Percentiles rank a stretch among this genome's conserved stretches.
Evolutionary conservation across 2,888 invertebrate species (phyloP).

Genomic region (Pachydiplax longipennis): DNA sequence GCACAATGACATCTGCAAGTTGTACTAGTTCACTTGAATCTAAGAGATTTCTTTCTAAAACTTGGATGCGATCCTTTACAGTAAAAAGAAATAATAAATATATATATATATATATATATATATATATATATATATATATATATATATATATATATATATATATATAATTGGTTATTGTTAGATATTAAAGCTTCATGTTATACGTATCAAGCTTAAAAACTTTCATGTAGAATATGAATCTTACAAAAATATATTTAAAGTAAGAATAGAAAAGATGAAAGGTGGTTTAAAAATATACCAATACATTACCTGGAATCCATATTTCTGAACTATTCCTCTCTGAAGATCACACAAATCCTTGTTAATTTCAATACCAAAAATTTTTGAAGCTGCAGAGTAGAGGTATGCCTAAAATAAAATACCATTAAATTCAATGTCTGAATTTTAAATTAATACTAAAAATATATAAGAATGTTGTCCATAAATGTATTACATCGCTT

Average conservation of each 20-base stretch:
- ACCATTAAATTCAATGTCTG: too few relatives aligned
- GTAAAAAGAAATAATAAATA: too few relatives aligned
- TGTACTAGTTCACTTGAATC: constrained; percentile 64
- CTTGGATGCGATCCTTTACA: constrained; percentile 61
- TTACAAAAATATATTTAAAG: not conserved
- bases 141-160: too few relatives aligned
- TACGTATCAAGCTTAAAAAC: not conserved
- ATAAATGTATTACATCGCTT: too few relatives aligned
- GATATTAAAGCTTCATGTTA: too few relatives aligned
- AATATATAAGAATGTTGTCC: too few relatives aligned
- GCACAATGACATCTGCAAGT: constrained; percentile 67
- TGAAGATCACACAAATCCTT: constrained; percentile 70
- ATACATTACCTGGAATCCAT: constrained; percentile 54
- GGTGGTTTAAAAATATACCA: not conserved
- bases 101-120: too few relatives aligned
- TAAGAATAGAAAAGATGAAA: not conserved
- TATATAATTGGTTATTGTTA: too few relatives aligned
- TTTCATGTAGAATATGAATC: not conserved
- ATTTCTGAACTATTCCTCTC: constrained; percentile 65
- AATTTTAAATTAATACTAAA: too few relatives aligned
- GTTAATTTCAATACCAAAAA: constrained; percentile 76
- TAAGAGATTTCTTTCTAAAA: constrained; percentile 68
- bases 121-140: too few relatives aligned
- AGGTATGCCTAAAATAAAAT: constrained; percentile 66
- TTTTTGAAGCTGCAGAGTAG: constrained; percentile 65